Evolutionary conservation across 2,888 invertebrate genomes (phyloP), one percentile per base, ranked within the genome.

Genomic region (Chloroclystis v-ata): DNA sequence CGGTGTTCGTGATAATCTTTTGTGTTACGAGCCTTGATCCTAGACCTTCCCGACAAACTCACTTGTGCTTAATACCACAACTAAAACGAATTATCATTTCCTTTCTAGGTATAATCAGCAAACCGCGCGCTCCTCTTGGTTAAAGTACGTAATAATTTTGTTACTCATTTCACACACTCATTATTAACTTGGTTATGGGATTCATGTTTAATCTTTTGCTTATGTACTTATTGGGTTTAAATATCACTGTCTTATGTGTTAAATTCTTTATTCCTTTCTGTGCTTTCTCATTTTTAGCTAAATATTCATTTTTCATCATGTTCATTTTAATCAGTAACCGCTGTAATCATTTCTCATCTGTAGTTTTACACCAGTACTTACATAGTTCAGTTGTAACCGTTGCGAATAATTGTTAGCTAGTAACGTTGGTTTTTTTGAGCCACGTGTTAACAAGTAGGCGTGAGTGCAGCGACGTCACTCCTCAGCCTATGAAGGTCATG

Each of bases 51-150:
- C 67, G 60, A 63, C 65, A 66, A 70, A 72, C 69, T 70, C 69
- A 67, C 63, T 60, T 65, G 60, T 62, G 52, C 56, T 68, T 72
- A 20, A 67, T 71, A 69, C 67, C 69, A 72, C 50, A 69, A 72
- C 65, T 77, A 74, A 74, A 70, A 75, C 75, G 69, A 70, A 67
- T 72, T 78, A 68, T 79, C 60, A 75, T 85, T 85, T 84, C 82
- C 79, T 83, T 85, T 85, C 85, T 85, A 86, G 85, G 85, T 86
- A 86, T 86, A 85, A 83, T 78, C 85, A 86, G 78, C 85, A 83
- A 82, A 79, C 80, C 78, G 84, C 82, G 78, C 84, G 85, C 75
- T 76, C 83, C 67, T 82, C 85, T 78, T 83, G 84, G 80, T 75
- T 85, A 63, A 86, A 86, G 85, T 86, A 86, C 85, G 85, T 86